A percentile compares a stretch with the other conserved stretches of the same genome.
Conservation (phyloP, 2,113 vertebrate genomes). For the Talpa occidentalis region DNA sequence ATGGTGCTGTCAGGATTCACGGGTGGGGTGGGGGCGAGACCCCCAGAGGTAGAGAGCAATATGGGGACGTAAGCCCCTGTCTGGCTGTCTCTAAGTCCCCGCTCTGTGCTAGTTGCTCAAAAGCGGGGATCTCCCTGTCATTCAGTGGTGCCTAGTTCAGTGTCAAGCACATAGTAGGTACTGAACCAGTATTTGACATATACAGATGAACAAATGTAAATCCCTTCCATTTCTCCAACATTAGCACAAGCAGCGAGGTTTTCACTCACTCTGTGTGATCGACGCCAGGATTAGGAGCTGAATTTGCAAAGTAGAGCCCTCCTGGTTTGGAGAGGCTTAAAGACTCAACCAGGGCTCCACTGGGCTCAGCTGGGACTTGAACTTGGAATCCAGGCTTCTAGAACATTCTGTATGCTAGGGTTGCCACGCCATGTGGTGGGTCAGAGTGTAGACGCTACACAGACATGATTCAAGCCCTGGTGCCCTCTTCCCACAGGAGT, state of each 20-base stretch:
- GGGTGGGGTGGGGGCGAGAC: neutral
- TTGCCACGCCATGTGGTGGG: rapidly evolving
- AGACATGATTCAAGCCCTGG: too few species aligned
- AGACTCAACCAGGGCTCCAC: neutral
- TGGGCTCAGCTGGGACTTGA: neutral
- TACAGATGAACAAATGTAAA: neutral
- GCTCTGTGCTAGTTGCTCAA: neutral
- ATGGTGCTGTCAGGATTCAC: neutral
- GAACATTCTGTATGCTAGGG: neutral
- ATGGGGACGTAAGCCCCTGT: too few species aligned
- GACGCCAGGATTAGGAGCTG: neutral
- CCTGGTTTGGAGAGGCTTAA: neutral
- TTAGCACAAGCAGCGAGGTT: neutral
- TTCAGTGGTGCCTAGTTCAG: too few species aligned
- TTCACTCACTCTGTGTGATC: neutral
- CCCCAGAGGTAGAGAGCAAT: neutral
- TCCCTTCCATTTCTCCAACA: neutral
- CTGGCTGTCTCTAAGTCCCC: neutral
- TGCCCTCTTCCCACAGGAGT: neutral
- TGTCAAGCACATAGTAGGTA: rapidly evolving
- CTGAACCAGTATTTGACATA: neutral
- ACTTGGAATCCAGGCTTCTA: neutral
- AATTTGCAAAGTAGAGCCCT: neutral
- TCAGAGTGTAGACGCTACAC: neutral
- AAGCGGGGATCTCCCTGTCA: neutral